Conservation (phyloP, 53 echinoderm and acorn worm species). For the Stichopus horrens region DNA sequence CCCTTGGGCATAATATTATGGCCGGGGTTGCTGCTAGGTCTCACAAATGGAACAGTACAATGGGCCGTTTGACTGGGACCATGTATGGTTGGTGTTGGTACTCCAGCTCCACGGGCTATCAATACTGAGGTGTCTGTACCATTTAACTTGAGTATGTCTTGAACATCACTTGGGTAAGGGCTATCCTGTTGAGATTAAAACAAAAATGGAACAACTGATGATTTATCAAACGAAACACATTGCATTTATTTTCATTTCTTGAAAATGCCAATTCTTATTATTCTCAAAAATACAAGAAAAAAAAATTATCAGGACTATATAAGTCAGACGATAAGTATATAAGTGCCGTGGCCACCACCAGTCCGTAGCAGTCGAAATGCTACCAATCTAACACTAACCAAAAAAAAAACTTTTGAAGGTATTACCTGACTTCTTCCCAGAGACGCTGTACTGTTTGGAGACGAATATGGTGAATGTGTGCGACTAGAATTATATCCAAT, state of each 20-base stretch:
- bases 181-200: background rate
- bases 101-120: background rate
- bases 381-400: too few relatives aligned
- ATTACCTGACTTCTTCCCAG: background rate
- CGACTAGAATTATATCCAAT: background rate
- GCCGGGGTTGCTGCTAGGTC: background rate
- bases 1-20: background rate
- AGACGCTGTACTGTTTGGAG: constrained; percentile 13
- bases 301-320: too few relatives aligned
- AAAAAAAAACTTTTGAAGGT: too few relatives aligned
- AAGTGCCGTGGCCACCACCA: too few relatives aligned
- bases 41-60: background rate
- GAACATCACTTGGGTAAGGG: background rate
- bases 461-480: constrained; percentile 12
- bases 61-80: background rate
- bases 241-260: too few relatives aligned
- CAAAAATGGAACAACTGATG: too few relatives aligned
- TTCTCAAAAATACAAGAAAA: too few relatives aligned
- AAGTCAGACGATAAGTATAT: too few relatives aligned
- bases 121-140: background rate
- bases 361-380: too few relatives aligned
- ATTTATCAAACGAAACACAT: too few relatives aligned
- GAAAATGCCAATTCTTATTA: too few relatives aligned
- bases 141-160: too few relatives aligned
- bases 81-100: background rate